These are phyloP conservation scores for Dendrocincla fuliginosa DNA, from an alignment of 2,797 vertebrate genomes.

Conservation along the genomic window DNA sequence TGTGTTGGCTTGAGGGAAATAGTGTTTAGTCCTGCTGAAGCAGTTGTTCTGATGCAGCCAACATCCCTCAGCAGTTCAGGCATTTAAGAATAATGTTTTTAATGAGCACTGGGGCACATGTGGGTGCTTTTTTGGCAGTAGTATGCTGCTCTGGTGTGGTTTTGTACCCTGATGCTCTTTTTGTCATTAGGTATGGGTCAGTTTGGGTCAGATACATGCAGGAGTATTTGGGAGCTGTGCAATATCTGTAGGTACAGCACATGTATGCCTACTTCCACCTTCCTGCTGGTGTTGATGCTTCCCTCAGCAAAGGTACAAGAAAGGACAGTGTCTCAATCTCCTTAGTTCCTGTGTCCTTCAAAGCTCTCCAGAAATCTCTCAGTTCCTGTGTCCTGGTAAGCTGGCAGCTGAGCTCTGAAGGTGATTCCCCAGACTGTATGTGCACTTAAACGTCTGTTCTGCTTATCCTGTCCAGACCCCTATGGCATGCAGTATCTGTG, in stretches of 20 bases:
- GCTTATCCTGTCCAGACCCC: slow-evolving; percentile 52
- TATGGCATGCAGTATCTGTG: background rate
- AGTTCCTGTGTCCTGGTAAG: background rate
- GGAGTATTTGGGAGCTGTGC: background rate
- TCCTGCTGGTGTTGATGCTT: background rate
- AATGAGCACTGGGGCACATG: background rate
- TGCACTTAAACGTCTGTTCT: slow-evolving; percentile 22
- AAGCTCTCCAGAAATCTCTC: slow-evolving; percentile 2
- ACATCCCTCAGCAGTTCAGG: background rate
- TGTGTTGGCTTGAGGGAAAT: background rate
- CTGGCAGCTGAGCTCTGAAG: background rate
- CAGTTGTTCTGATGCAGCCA: background rate
- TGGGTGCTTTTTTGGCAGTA: background rate
- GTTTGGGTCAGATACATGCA: background rate
- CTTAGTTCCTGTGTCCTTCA: background rate
- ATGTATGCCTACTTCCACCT: background rate
- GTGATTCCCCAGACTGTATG: background rate
- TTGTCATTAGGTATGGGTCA: background rate
- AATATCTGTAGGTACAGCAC: background rate
- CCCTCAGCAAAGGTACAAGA: background rate
- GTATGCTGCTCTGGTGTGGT: background rate
- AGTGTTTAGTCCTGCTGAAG: background rate
- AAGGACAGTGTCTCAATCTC: background rate
- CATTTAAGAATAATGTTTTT: background rate
- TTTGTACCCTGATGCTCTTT: background rate